Conservation (phyloP, 2,113 vertebrate genomes). For the Picathartes gymnocephalus region DNA sequence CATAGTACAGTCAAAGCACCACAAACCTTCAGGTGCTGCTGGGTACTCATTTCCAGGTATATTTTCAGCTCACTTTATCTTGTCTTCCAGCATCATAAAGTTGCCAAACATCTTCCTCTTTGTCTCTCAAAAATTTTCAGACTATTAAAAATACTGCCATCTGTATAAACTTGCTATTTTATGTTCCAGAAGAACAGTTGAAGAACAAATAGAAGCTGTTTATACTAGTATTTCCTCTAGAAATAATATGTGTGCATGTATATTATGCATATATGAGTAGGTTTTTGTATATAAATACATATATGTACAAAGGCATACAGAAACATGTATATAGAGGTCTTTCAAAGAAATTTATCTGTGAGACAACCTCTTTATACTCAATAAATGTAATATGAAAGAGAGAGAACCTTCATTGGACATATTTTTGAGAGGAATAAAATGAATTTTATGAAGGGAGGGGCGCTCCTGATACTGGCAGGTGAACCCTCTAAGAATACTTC, state of each 20-base stretch:
- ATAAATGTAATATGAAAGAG: neutral
- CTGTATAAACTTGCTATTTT: neutral
- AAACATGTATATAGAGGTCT: fast-evolving
- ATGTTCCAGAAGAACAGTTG: neutral
- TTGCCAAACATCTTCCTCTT: neutral
- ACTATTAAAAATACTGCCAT: neutral
- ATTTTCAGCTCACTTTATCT: neutral
- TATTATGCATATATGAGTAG: neutral
- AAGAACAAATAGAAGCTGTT: neutral
- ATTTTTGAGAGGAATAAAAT: neutral
- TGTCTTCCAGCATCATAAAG: neutral
- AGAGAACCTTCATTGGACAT: neutral
- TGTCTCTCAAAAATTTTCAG: neutral
- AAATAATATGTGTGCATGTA: neutral
- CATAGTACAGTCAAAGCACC: neutral
- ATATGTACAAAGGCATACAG: neutral
- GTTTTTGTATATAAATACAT: fast-evolving
- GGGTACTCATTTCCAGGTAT: neutral
- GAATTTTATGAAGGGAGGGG: neutral
- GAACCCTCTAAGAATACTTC: neutral
- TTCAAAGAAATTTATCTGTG: neutral
- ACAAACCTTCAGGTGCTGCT: neutral
- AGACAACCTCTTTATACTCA: neutral
- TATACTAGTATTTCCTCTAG: neutral
- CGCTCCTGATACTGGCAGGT: neutral